Evolutionary conservation across 2,888 invertebrate species (phyloP).

Genomic region (Limenitis camilla): DNA sequence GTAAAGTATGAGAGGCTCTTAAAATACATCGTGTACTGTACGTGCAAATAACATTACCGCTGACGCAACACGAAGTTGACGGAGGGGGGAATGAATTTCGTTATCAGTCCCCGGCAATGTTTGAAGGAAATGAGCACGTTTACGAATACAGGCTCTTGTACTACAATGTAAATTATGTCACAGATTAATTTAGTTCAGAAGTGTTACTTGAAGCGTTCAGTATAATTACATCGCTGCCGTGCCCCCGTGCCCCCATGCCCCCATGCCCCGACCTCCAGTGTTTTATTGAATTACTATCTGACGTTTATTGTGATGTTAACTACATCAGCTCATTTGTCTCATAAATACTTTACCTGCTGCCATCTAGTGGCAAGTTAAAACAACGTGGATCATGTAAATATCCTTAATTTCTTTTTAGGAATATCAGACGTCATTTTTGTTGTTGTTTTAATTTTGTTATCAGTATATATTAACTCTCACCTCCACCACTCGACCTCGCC

Average conservation of each 20-base stretch:
- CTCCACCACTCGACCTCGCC: too few relatives aligned
- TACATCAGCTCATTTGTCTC: too few relatives aligned
- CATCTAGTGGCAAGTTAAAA: too few relatives aligned
- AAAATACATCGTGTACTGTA: background rate
- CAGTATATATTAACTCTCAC: too few relatives aligned
- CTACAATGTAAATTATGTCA: conserved; percentile 10
- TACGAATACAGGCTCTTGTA: conserved; percentile 1
- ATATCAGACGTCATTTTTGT: too few relatives aligned
- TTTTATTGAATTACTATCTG: background rate
- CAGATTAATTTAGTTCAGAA: conserved; percentile 18
- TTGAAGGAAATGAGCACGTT: conserved; percentile 8
- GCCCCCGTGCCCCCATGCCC: background rate
- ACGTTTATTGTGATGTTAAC: too few relatives aligned
- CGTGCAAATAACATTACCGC: background rate
- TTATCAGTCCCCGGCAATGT: conserved; percentile 8
- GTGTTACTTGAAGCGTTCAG: conserved; percentile 5
- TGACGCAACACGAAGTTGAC: background rate
- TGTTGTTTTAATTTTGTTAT: too few relatives aligned
- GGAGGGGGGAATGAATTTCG: background rate
- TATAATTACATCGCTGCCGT: background rate
- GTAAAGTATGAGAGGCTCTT: too few relatives aligned
- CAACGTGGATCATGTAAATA: too few relatives aligned
- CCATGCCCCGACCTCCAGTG: background rate
- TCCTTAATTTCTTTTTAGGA: too few relatives aligned
- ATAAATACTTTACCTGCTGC: too few relatives aligned